Percentiles rank a stretch among this genome's conserved stretches.
Conservation (phyloP, 1,140 invertebrate genomes). For the Colletes latitarsis region DNA sequence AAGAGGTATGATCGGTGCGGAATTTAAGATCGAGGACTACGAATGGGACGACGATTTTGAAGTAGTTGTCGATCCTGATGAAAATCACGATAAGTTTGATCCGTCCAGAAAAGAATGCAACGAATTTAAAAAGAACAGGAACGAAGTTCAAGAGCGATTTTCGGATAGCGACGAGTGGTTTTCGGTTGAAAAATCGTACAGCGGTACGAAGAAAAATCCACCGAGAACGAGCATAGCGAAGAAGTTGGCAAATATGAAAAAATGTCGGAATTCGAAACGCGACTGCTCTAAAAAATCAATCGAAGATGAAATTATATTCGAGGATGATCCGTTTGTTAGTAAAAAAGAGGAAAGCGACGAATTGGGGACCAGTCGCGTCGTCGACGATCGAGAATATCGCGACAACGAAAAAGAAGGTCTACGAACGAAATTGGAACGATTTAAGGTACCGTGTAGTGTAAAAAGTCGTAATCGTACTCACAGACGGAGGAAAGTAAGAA, state of each 20-base stretch:
- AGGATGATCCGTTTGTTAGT: slow-evolving; percentile 20
- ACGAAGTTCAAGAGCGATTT: neutral
- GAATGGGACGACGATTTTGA: slow-evolving; percentile 24
- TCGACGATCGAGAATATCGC: neutral
- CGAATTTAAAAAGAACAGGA: neutral
- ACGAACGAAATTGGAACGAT: neutral
- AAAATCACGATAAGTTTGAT: neutral
- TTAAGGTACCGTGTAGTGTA: neutral
- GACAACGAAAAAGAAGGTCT: neutral
- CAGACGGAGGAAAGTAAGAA: slow-evolving; percentile 35
- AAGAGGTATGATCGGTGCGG: neutral
- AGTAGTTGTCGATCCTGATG: neutral
- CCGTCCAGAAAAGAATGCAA: neutral
- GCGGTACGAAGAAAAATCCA: neutral
- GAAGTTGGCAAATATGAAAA: slow-evolving; percentile 42
- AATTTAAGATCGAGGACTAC: neutral
- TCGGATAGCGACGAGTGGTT: slow-evolving; percentile 19
- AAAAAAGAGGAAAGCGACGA: neutral
- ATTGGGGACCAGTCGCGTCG: slow-evolving; percentile 39
- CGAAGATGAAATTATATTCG: slow-evolving; percentile 8
- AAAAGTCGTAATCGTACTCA: slow-evolving; percentile 12
- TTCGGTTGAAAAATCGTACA: slow-evolving; percentile 1
- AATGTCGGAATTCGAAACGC: neutral
- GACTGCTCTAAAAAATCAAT: neutral
- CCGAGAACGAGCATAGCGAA: slow-evolving; percentile 27